These are phyloP conservation scores for Illadopsis cleaveri DNA, from an alignment of 2,113 vertebrate species.

Conservation along the genomic window DNA sequence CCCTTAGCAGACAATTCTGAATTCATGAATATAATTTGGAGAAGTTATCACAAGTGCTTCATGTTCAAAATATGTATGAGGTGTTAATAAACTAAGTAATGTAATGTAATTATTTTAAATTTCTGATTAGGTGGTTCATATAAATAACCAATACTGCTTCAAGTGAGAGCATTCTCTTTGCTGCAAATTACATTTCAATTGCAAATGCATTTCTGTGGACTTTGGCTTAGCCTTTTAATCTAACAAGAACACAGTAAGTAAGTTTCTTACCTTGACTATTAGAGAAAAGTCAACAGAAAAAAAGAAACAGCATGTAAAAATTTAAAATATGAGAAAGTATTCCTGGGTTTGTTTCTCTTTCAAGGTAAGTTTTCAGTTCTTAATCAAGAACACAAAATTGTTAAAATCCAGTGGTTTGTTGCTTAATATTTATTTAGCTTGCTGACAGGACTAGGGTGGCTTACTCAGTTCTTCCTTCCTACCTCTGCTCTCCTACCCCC, in stretches of 20 bases:
- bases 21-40: neutral
- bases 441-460: neutral
- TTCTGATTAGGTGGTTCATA: neutral
- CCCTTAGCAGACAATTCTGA: neutral
- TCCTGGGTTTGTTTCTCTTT: neutral
- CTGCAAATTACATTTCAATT: conserved; percentile 56
- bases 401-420: neutral
- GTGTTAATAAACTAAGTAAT: conserved; percentile 19
- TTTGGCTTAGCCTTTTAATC: neutral
- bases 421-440: neutral
- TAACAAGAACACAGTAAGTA: neutral
- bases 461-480: neutral
- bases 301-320: neutral
- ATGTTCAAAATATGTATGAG: neutral
- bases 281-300: neutral
- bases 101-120: neutral
- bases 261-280: neutral
- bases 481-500: neutral
- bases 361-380: neutral
- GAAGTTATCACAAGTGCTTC: neutral
- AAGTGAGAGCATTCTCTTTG: neutral
- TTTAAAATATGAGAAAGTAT: neutral
- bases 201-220: conserved; percentile 13
- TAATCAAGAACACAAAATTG: neutral
- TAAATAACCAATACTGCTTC: conserved; percentile 12